phyloP scores from a whole-genome alignment of 2,888 invertebrate genomes.

The Drosophila neutralis region DNA sequence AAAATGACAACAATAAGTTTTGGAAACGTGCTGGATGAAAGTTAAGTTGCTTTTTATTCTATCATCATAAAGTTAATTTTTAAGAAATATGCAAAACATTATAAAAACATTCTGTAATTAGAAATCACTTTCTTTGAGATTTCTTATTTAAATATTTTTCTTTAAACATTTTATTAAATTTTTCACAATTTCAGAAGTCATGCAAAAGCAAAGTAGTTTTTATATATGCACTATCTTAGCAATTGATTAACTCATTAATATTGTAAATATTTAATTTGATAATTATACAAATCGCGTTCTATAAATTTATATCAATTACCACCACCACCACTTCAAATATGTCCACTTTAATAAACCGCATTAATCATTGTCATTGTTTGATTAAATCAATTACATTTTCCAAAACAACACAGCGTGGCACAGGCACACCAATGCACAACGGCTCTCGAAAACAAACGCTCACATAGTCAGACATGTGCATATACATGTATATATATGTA shows the following conservation, averaged over 20 bases:
- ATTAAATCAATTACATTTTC: slow-evolving; percentile 63
- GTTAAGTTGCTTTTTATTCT: not conserved
- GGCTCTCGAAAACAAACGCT: not conserved
- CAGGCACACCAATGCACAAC: not conserved
- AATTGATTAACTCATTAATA: not conserved
- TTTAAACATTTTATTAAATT: not conserved
- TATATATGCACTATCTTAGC: not conserved
- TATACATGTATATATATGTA: not conserved
- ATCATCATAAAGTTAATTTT: not conserved
- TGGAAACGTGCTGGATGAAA: not conserved
- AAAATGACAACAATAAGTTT: not conserved
- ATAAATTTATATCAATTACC: not conserved
- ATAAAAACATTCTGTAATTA: not conserved
- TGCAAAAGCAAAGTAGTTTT: not conserved
- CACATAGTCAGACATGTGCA: not conserved
- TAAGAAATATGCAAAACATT: no score
- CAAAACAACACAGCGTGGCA: slow-evolving; percentile 17
- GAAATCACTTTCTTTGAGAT: not conserved
- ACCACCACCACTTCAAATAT: not conserved
- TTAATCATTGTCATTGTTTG: slow-evolving; percentile 63
- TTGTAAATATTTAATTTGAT: slow-evolving; percentile 16
- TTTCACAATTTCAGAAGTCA: not conserved
- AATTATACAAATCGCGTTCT: not conserved
- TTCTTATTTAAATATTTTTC: not conserved
- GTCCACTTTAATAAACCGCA: slow-evolving; percentile 23